A percentile compares a stretch with the other conserved stretches of the same genome.
These are phyloP conservation scores for Dione vanillae DNA, from an alignment of 2,888 invertebrate genomes.

Conservation along the genomic window DNA sequence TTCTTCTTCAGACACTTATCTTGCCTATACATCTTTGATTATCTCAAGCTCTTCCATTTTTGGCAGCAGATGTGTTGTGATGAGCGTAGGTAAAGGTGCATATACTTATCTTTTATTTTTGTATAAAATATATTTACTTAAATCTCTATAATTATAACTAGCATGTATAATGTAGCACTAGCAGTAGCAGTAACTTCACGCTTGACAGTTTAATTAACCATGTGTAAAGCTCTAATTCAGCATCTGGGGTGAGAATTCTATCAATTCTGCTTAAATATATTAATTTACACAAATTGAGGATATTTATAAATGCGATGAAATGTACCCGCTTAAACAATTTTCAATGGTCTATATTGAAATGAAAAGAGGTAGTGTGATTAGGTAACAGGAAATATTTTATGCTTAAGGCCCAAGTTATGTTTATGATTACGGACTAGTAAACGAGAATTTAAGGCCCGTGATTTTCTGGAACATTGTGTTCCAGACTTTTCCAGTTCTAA, in stretches of 20 bases:
- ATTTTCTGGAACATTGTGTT: not conserved
- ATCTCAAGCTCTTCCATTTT: too few relatives aligned
- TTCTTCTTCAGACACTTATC: too few relatives aligned
- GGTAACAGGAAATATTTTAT: too few relatives aligned
- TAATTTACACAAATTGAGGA: constrained; percentile 22
- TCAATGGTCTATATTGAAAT: too few relatives aligned
- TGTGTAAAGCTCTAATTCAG: constrained; percentile 57
- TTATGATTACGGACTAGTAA: too few relatives aligned
- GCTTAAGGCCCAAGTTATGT: not conserved
- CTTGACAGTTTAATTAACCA: constrained; percentile 65
- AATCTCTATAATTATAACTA: not conserved
- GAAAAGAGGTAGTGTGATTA: too few relatives aligned
- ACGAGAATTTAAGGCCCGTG: not conserved
- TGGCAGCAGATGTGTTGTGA: too few relatives aligned
- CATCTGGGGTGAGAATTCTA: constrained; percentile 56
- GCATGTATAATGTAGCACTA: constrained; percentile 7
- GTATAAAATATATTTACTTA: not conserved
- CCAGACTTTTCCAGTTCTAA: not conserved
- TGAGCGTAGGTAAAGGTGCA: too few relatives aligned
- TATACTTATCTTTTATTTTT: too few relatives aligned
- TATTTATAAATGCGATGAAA: not conserved
- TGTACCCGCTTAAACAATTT: not conserved
- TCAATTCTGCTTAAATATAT: constrained; percentile 50
- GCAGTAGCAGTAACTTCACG: constrained; percentile 50
- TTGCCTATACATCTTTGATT: too few relatives aligned